A percentile compares a stretch with the other conserved stretches of the same genome.
phyloP scores from a whole-genome alignment of 1,140 invertebrate species.

The Eumaeus atala region DNA sequence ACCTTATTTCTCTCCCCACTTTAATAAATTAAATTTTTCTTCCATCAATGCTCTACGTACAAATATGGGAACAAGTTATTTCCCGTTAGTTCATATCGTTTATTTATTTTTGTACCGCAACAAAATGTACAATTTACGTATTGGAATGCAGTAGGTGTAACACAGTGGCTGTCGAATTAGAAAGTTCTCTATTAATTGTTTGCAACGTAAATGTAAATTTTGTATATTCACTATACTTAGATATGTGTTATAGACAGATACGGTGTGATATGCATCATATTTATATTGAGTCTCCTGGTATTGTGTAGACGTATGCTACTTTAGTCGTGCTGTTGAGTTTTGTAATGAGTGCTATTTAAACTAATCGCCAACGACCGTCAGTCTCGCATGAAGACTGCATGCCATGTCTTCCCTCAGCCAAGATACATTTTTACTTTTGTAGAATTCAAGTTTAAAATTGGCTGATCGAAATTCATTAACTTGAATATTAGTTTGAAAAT shows the following conservation, averaged over 20 bases:
- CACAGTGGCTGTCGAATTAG: conserved; percentile 8
- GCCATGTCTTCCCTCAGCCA: no score
- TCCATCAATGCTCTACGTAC: conserved; percentile 22
- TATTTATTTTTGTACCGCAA: conserved; percentile 14
- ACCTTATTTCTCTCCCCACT: no score
- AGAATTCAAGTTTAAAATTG: no score
- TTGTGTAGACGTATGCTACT: conserved; percentile 3
- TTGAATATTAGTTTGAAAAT: no score
- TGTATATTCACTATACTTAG: conserved; percentile 32
- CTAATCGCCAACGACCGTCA: no score
- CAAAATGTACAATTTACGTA: conserved; percentile 8
- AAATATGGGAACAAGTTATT: conserved; percentile 31
- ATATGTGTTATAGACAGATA: conserved; percentile 39
- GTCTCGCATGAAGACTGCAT: no score
- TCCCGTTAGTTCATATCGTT: conserved; percentile 10
- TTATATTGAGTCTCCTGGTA: conserved; percentile 2
- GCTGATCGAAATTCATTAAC: no score
- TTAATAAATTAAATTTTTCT: no score
- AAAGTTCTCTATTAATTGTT: conserved; percentile 8
- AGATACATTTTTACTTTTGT: no score
- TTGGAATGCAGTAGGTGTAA: conserved; percentile 7
- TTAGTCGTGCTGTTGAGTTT: not conserved
- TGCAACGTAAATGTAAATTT: conserved; percentile 29
- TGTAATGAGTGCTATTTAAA: not conserved
- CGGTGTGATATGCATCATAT: conserved; percentile 31